Base-by-base conservation (phyloP, 2,797 vertebrate genomes). In the Pantherophis vulpinus region DNA sequence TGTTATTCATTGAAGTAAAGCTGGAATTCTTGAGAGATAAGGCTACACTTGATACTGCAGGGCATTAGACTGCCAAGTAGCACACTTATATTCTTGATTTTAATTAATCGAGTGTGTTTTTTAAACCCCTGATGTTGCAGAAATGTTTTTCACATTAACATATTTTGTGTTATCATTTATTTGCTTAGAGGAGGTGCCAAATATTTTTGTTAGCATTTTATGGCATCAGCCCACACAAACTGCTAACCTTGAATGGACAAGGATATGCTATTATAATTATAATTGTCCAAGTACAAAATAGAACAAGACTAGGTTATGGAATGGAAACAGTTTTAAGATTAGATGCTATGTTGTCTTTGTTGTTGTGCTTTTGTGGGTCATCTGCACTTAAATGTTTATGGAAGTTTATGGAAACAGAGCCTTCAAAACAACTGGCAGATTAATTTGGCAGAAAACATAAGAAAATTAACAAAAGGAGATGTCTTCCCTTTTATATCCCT, bases 351-450 rank as follows among this genome's bases (percentile, higher is more conserved):
- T 92, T 94, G 56, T 55, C 32, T n/a, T 18, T 61, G 13, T 92
- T 88, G 37, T 70, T 32, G 92, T 87, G 74, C 58, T 86, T 94
- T 70, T 29, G 66, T 87, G 51, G 89, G 88, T 87, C 91, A 0
- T 91, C 92, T 83, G 58, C 94, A 94, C 66, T 93, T 58, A 86
- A 94, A 91, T 60, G 60, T 93, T 93, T 37, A 37, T 37, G 37
- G 37, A 37, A 37, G 56, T 91, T 87, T 83, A 86, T 55, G 89
- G 88, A 94, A 96, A 90, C 54, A 79, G 8, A 60, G 61, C 70
- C 87, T 95, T 93, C 87, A 94, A 93, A 95, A 91, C 7, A 56
- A 93, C 86, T 93, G 93, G 91, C 92, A 91, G 91, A 87, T 61
- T 47, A 86, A 83, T 86, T 55, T 93, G 94, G 94, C 95, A 96